Evolutionary conservation across 2,797 vertebrate species (phyloP), one percentile per base, ranked within the genome.

Genomic region (Artibeus lituratus): DNA sequence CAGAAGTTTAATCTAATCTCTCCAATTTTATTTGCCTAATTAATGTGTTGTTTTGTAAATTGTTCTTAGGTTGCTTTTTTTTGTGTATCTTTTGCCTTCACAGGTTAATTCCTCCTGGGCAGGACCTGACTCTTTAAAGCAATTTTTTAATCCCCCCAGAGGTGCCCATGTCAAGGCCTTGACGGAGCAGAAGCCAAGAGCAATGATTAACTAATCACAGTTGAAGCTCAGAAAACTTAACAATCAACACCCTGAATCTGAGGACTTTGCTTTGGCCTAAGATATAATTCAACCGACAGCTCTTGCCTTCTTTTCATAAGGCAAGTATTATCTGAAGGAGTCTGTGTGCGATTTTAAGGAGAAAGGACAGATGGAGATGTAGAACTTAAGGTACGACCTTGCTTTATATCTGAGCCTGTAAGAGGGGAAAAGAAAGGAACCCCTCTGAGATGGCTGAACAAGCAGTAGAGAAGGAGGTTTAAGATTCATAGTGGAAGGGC

Each of bases 21-120:
- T 44, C 51, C 88, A 49, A n/a, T 76, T 96, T 95, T 86, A 97
- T 89, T 94, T 95, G 39, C 42, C 65, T 74, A 0, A 39, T 84
- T 92, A 65, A 85, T 84, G 32, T 87, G 37, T 44, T 77, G 77
- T 35, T 97, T 90, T 96, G 53, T 88, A 90, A 90, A 74, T 88
- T 86, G 74, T 87, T 91, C 47, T 89, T 83, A 72, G n/a, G 37
- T 95, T 97, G 59, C 32, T n/a, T 86, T 94, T 94, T 89, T 87
- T 32, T 96, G 78, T 87, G 15, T 85, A 22, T 93, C 47, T 92
- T 91, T 96, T 92, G 42, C 59, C 74, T 84, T 87, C 80, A 37
- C 78, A 94, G 49, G 29, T 90, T 87, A 93, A 84, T 53, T 91
- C 32, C 51, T 91, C 80, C 84, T 93, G 49, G 49, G 53, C 24